Percentiles rank a stretch among this genome's conserved stretches.
These are phyloP conservation scores for Ophioninae sp. DNA, from an alignment of 2,888 invertebrate species.

Conservation along the genomic window DNA sequence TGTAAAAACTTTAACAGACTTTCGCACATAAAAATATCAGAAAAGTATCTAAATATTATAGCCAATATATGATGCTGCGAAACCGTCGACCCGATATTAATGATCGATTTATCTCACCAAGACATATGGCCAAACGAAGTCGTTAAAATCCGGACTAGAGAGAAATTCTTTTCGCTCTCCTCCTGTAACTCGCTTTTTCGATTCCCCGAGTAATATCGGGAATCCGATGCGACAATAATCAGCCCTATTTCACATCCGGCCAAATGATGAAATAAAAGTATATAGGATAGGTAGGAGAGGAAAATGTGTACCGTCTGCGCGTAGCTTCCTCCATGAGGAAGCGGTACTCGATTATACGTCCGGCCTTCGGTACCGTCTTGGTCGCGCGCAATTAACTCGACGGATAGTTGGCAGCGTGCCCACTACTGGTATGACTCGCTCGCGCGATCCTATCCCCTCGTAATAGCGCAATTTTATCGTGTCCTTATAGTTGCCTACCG, in stretches of 20 bases:
- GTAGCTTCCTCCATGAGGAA: conserved; percentile 36
- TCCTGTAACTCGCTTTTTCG: background rate
- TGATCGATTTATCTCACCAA: no score
- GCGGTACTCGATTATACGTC: conserved; percentile 48
- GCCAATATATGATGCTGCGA: no score
- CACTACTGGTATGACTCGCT: conserved; percentile 41
- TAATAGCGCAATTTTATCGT: conserved; percentile 51
- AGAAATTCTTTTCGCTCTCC: background rate
- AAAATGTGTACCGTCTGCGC: conserved; percentile 34
- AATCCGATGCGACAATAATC: conserved; percentile 6
- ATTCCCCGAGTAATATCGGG: background rate
- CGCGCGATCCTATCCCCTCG: conserved; percentile 49
- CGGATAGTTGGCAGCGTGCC: conserved; percentile 63
- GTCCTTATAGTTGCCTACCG: conserved; percentile 53
- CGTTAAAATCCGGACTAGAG: background rate
- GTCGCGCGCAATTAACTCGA: conserved; percentile 64
- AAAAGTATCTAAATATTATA: no score
- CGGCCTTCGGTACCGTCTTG: conserved; percentile 49
- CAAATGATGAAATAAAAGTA: background rate
- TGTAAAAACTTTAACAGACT: no score
- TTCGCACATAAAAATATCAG: no score
- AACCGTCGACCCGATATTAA: no score
- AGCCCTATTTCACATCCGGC: conserved; percentile 11
- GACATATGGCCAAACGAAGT: no score
- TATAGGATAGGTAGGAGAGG: conserved; percentile 4